Evolutionary conservation across 2,113 vertebrate genomes (phyloP).

Genomic region (Shinisaurus crocodilurus): DNA sequence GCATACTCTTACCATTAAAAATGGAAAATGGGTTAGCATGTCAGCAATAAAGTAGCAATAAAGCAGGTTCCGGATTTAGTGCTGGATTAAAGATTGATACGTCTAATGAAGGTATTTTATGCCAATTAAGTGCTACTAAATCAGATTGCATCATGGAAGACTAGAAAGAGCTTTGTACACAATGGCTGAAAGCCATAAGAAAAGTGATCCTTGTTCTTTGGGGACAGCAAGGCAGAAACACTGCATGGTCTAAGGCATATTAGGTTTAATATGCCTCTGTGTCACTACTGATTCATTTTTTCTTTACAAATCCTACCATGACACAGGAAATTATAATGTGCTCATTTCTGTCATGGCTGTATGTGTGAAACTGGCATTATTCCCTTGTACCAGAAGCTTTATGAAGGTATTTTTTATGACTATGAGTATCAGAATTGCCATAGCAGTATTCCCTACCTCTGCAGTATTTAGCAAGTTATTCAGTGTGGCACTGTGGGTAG

Average conservation of each 20-base stretch:
- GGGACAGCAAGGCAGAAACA: not conserved
- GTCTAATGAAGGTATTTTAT: slow-evolving; percentile 18
- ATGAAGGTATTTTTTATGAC: not conserved
- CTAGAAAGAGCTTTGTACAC: not conserved
- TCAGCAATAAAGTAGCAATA: slow-evolving; percentile 48
- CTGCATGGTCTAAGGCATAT: not conserved
- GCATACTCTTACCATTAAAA: slow-evolving; percentile 19
- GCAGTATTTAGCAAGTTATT: not conserved
- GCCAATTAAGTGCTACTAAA: accelerated
- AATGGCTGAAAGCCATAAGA: not conserved
- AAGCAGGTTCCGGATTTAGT: not conserved
- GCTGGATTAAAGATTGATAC: not conserved
- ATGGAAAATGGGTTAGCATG: slow-evolving; percentile 27
- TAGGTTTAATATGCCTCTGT: not conserved
- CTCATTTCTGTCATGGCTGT: not conserved
- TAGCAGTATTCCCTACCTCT: not conserved
- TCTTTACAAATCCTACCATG: not conserved
- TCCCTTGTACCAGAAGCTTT: not conserved
- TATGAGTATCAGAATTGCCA: not conserved
- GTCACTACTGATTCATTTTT: not conserved
- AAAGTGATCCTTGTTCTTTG: not conserved
- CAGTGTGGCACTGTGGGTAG: not conserved
- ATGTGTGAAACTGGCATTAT: not conserved
- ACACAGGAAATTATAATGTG: not conserved
- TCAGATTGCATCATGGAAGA: not conserved